A percentile compares a stretch with the other conserved stretches of the same genome.
phyloP scores from a whole-genome alignment of 2,113 vertebrate genomes.

The Cyprinodon brontotheroides region DNA sequence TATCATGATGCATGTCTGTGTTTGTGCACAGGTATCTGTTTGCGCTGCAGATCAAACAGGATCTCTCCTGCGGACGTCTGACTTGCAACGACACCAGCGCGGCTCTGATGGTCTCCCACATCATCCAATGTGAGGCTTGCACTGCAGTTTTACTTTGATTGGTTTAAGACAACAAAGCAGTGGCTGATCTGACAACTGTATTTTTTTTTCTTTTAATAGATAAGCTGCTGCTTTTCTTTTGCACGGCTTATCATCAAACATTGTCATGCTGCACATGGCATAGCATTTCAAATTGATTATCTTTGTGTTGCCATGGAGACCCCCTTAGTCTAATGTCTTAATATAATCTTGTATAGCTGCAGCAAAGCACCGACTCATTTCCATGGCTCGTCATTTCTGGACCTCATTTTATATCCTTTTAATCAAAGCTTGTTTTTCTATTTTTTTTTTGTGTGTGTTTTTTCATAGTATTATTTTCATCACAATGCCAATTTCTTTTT shows the following conservation, averaged over 20 bases:
- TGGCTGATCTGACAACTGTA: conserved; percentile 25
- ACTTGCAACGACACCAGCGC: conserved; percentile 93
- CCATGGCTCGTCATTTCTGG: conserved; percentile 29
- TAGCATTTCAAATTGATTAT: conserved; percentile 49
- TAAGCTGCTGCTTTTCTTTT: conserved; percentile 6
- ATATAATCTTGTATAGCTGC: conserved; percentile 27
- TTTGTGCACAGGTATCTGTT: conserved; percentile 91
- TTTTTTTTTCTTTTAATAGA: conserved; percentile 11
- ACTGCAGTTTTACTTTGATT: conserved; percentile 16
- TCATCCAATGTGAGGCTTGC: conserved; percentile 91
- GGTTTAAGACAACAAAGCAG: conserved; percentile 26
- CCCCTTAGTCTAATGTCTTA: conserved; percentile 46
- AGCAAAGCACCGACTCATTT: conserved; percentile 33
- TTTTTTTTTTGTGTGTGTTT: background rate
- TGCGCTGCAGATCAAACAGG: conserved; percentile 96
- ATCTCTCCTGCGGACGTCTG: conserved; percentile 88
- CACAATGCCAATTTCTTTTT: background rate
- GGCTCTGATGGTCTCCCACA: conserved; percentile 93
- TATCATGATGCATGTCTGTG: conserved; percentile 16
- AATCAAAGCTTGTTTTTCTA: conserved; percentile 13
- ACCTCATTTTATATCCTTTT: background rate
- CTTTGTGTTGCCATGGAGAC: conserved; percentile 72
- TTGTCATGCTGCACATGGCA: conserved; percentile 30
- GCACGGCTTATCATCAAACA: conserved; percentile 48
- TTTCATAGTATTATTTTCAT: background rate